Conservation (phyloP, 2,888 invertebrate species). For the Aspidiotus rigidus region DNA sequence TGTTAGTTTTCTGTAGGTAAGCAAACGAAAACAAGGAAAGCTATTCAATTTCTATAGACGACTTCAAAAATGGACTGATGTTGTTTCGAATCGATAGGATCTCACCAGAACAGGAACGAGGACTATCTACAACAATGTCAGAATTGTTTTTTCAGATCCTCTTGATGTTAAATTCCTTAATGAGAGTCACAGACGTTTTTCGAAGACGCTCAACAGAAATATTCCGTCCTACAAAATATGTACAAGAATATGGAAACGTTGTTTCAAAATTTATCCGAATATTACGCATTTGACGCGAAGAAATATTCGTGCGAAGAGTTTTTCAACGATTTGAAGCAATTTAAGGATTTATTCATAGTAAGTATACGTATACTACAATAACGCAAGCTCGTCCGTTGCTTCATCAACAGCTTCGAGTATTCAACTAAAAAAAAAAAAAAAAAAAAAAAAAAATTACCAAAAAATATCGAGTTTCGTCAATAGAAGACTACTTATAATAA, state of each 20-base stretch:
- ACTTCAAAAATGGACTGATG: too few species aligned
- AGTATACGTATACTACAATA: constrained; percentile 41
- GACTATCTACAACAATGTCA: background rate
- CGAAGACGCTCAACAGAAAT: constrained; percentile 71
- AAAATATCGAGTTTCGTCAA: background rate
- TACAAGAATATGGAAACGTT: constrained; percentile 82
- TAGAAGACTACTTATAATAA: constrained; percentile 3
- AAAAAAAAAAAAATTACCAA: background rate
- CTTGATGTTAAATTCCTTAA: constrained; percentile 5
- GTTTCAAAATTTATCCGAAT: constrained; percentile 76
- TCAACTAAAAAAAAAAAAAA: background rate
- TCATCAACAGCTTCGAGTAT: too few species aligned
- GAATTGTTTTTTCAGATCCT: background rate
- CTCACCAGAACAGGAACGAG: too few species aligned
- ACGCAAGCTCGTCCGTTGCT: too few species aligned
- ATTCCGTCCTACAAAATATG: constrained; percentile 85
- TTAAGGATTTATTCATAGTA: constrained; percentile 82
- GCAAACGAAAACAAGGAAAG: too few species aligned
- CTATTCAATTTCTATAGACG: too few species aligned
- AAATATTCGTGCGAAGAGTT: constrained; percentile 95
- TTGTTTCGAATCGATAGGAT: too few species aligned
- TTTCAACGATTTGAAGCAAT: constrained; percentile 87
- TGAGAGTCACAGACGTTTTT: constrained; percentile 54
- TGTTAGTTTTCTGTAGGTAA: too few species aligned
- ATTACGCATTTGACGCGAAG: constrained; percentile 80